Percentiles rank a stretch among this genome's conserved stretches.
These are phyloP conservation scores for Tachysurus vachellii DNA, from an alignment of 2,113 vertebrate genomes.

Conservation along the genomic window DNA sequence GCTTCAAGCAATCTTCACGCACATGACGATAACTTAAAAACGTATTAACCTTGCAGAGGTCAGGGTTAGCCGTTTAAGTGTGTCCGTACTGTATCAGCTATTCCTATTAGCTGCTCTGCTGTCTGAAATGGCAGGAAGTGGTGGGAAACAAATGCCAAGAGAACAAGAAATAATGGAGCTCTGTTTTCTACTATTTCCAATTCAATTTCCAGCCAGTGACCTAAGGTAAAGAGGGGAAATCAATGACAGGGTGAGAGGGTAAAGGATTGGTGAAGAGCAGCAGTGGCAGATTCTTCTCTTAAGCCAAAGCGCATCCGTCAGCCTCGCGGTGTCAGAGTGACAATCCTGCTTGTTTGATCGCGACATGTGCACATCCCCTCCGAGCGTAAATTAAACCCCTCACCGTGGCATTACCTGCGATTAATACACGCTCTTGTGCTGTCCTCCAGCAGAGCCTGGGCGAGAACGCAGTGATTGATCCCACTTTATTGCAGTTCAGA, in stretches of 20 bases:
- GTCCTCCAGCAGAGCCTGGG: background rate
- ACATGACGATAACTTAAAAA: too few relatives aligned
- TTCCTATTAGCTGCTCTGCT: conserved; percentile 59
- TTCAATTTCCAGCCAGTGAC: conserved; percentile 74
- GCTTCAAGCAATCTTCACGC: too few relatives aligned
- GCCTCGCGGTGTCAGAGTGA: conserved; percentile 60
- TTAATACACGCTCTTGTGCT: conserved; percentile 62
- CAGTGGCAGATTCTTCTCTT: conserved; percentile 52
- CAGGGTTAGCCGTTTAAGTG: conserved; percentile 63
- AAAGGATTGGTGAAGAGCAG: conserved; percentile 58
- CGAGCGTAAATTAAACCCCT: conserved; percentile 68
- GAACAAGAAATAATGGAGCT: conserved; percentile 69
- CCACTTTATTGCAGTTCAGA: conserved; percentile 35
- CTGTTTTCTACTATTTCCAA: conserved; percentile 70
- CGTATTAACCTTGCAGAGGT: conserved; percentile 63
- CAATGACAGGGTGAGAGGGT: conserved; percentile 61
- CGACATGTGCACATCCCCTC: conserved; percentile 54
- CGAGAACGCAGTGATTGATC: conserved; percentile 47
- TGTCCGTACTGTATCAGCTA: conserved; percentile 62
- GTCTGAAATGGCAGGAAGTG: conserved; percentile 57
- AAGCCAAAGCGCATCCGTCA: conserved; percentile 65
- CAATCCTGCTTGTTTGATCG: conserved; percentile 60
- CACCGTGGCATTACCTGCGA: conserved; percentile 65
- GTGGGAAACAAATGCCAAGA: conserved; percentile 52
- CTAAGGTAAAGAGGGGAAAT: conserved; percentile 71